Conservation (phyloP, 92 coral and sea anemone genomes). For the Micromussa lordhowensis region DNA sequence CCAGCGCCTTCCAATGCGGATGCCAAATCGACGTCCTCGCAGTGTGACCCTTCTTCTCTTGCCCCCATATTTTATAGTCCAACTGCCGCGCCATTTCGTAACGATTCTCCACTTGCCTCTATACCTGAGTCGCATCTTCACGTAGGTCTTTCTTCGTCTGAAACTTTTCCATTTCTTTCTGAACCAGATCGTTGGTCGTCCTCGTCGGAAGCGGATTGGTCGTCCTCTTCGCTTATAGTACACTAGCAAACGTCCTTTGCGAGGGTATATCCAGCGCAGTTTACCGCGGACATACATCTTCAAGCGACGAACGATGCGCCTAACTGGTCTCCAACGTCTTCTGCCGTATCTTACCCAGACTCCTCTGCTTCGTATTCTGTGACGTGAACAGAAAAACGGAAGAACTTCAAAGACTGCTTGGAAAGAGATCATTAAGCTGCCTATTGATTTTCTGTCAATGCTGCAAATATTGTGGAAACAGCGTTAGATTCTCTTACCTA, state of each 20-base stretch:
- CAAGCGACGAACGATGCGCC: conserved; percentile 25
- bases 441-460: too few species aligned
- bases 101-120: conserved; percentile 15
- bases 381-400: background rate
- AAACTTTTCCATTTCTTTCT: conserved; percentile 7
- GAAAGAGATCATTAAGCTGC: too few species aligned
- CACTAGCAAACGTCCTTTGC: conserved; percentile 38
- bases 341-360: conserved; percentile 1
- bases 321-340: background rate
- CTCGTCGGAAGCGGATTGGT: conserved; percentile 15
- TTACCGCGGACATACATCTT: conserved; percentile 7
- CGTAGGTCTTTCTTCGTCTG: conserved; percentile 1
- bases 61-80: background rate
- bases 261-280: conserved; percentile 40
- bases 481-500: conserved; percentile 14
- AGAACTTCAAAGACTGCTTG: background rate
- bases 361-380: conserved; percentile 18
- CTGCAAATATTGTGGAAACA: background rate
- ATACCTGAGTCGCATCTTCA: conserved; percentile 15
- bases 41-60: background rate
- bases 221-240: conserved; percentile 16
- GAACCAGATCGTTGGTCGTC: background rate
- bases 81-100: background rate
- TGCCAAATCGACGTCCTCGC: conserved; percentile 40
- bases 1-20: conserved; percentile 43